These are phyloP conservation scores for Hephaestus fuliginosus DNA, from an alignment of 2,797 vertebrate species.

Conservation along the genomic window DNA sequence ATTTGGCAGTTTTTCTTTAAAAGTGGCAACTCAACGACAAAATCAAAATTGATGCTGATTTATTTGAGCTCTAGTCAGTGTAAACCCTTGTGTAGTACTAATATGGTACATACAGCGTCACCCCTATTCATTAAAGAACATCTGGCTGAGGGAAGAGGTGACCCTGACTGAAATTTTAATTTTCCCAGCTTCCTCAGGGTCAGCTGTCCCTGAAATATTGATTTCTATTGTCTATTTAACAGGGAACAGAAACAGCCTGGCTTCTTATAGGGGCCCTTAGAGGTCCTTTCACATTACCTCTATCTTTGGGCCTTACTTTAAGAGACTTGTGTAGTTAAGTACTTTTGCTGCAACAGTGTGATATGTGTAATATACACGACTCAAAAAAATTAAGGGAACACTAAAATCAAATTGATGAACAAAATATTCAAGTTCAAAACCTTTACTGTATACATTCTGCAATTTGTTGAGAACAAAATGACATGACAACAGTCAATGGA, in stretches of 20 bases:
- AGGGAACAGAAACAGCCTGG: constrained; percentile 43
- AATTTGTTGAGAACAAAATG: no score
- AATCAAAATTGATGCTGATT: background rate
- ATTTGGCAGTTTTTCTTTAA: background rate
- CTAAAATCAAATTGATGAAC: no score
- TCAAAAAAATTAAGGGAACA: no score
- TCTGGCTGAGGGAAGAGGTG: constrained; percentile 49
- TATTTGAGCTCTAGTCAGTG: background rate
- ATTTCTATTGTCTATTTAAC: constrained; percentile 69
- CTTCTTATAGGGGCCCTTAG: constrained; percentile 30
- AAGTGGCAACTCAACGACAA: constrained; percentile 6
- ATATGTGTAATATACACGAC: background rate
- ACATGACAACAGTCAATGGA: no score
- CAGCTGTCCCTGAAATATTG: constrained; percentile 73
- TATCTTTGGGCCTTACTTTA: constrained; percentile 19
- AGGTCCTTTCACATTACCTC: constrained; percentile 48
- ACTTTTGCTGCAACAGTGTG: constrained; percentile 4
- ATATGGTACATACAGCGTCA: background rate
- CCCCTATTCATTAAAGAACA: constrained; percentile 42
- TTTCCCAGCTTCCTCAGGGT: constrained; percentile 59
- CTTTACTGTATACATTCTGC: no score
- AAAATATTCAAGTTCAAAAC: no score
- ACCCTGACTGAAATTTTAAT: constrained; percentile 59
- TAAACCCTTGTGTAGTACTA: background rate
- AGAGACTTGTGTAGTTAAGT: constrained; percentile 13